A percentile compares a stretch with the other conserved stretches of the same genome.
These are phyloP conservation scores for Artemia sinica DNA, from an alignment of 2,888 invertebrate genomes.

Conservation along the genomic window DNA sequence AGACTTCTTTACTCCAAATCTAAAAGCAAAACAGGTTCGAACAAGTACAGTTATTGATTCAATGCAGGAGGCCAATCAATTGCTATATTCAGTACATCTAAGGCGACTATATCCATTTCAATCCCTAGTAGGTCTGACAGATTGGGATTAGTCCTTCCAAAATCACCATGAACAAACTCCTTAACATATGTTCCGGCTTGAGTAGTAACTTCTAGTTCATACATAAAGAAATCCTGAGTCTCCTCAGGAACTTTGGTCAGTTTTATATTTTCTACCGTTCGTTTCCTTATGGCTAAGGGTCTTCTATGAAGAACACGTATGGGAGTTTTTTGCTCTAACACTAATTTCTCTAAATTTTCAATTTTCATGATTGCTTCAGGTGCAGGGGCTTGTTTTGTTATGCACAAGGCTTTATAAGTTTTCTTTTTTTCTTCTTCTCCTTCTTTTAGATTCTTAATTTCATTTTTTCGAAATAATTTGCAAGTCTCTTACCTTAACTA, in stretches of 20 bases:
- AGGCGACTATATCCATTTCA: constrained; percentile 66
- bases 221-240: constrained; percentile 30
- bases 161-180: constrained; percentile 92
- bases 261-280: constrained; percentile 46
- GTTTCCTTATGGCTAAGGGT: constrained; percentile 48
- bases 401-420: constrained; percentile 63
- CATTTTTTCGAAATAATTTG: constrained; percentile 33
- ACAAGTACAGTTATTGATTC: background rate
- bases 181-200: constrained; percentile 93
- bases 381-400: constrained; percentile 31
- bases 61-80: constrained; percentile 47
- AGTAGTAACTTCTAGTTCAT: constrained; percentile 51
- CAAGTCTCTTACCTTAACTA: constrained; percentile 7
- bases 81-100: constrained; percentile 65
- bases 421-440: constrained; percentile 80
- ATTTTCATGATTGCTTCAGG: constrained; percentile 33
- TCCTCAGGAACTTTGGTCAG: constrained; percentile 39
- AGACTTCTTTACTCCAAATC: too few relatives aligned
- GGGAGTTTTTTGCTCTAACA: constrained; percentile 65
- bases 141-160: constrained; percentile 66
- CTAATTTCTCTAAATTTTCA: constrained; percentile 33
- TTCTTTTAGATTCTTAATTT: constrained; percentile 47
- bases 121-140: constrained; percentile 48
- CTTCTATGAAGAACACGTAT: constrained; percentile 73
- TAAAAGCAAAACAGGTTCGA: too few relatives aligned